Conservation (phyloP, 2,888 invertebrate species). For the Protonemura montana region DNA sequence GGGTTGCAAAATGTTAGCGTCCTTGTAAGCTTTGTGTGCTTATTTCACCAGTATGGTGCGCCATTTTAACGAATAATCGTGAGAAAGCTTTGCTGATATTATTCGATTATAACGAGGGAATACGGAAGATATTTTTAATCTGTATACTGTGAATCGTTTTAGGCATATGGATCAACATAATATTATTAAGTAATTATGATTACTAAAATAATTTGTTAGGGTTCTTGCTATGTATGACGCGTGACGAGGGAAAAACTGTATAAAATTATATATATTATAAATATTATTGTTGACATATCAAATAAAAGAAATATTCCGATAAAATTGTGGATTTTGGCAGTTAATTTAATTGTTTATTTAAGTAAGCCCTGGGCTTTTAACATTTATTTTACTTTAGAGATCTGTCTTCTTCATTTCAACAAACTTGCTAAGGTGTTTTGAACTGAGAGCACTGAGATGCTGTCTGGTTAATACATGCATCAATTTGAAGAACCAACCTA, state of each 20-base stretch:
- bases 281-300: conserved; percentile 12
- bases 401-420: no score
- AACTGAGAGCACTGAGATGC: no score
- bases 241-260: not conserved
- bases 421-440: no score
- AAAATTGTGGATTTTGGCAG: not conserved
- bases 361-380: no score
- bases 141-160: not conserved
- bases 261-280: not conserved
- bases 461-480: no score
- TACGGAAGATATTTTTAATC: not conserved
- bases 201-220: not conserved
- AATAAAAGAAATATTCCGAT: conserved; percentile 12
- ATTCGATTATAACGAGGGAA: not conserved
- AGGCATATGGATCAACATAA: not conserved
- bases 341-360: no score
- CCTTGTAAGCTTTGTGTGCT: no score
- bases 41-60: no score
- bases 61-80: not conserved
- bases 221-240: not conserved
- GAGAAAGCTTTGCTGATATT: not conserved
- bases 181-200: not conserved
- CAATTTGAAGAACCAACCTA: no score
- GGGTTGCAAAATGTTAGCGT: no score
- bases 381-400: no score